Conservation (phyloP, 2,113 vertebrate genomes). For the Thinocorus orbignyianus region DNA sequence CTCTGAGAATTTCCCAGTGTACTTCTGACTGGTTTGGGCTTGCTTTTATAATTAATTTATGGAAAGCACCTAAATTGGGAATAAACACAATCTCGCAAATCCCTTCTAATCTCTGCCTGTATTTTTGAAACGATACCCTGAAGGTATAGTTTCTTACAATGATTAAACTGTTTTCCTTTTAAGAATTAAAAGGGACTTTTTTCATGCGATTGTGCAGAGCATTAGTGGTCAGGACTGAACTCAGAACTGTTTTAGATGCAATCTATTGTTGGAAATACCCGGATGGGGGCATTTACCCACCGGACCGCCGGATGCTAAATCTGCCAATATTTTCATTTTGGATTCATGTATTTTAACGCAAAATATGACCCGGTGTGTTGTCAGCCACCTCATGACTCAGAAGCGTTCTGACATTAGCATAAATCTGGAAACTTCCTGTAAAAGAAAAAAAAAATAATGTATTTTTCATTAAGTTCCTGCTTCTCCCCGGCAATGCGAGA, state of each 20-base stretch:
- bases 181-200: constrained; percentile 31
- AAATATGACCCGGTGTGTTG: not conserved
- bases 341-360: not conserved
- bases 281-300: not conserved
- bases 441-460: not conserved
- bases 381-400: not conserved
- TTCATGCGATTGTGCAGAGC: not conserved
- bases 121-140: constrained; percentile 36
- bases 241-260: not conserved
- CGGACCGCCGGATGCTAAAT: not conserved
- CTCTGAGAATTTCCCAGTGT: constrained; percentile 71
- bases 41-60: constrained; percentile 74
- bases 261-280: not conserved
- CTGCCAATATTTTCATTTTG: not conserved
- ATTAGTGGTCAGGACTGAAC: not conserved
- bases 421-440: not conserved
- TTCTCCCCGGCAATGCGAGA: not conserved
- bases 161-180: constrained; percentile 66
- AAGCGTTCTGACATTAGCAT: not conserved
- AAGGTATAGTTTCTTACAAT: constrained; percentile 56
- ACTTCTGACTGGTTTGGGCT: constrained; percentile 50
- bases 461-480: not conserved
- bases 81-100: constrained; percentile 70
- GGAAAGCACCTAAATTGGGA: constrained; percentile 72
- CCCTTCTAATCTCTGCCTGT: constrained; percentile 68